Evolutionary conservation across 1,140 invertebrate genomes (phyloP), one percentile per base, ranked within the genome.

Genomic region (Macrotrachela quadricornifera): DNA sequence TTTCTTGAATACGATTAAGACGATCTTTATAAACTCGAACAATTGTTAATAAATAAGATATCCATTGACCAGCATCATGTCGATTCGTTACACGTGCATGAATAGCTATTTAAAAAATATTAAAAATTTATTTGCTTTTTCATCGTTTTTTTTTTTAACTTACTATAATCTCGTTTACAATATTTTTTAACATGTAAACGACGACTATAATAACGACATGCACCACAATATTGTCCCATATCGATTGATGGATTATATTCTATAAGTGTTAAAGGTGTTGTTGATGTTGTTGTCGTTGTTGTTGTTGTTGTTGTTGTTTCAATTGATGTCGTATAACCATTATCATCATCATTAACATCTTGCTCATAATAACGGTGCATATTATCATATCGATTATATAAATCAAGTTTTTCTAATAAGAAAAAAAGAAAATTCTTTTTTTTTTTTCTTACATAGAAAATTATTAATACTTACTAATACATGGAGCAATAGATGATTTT

Each of bases 121-220:
- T 55, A 40, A 58, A 38, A 37, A 41, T 30, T 11, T 46, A 53
- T 18, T n/a, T 18, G 17, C 14, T 37, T 17, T 16, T 16, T 41
- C 14, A 9, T 49, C 10, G 16, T n/a, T 36, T 12, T 12, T 45
- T 43, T 45, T n/a, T n/a, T n/a, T n/a, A n/a, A n/a, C 81, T 79
- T 72, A 94, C 88, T 88, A 75, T 88, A 94, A 71, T 95, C 87
- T 76, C 85, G 77, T 74, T 83, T 84, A 79, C 88, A 95, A 72
- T 84, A 94, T 74, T 92, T 92, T 75, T 82, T 85, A 62, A 88
- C 75, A 64, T 86, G 94, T 63, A 94, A 76, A 63, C 80, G 79
- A 73, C 67, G 80, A 38, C 63, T 85, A 62, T 79, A 80, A 62
- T 81, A 79, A 70, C 80, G 81, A 74, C 86, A 92, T 71, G 83